Evolutionary conservation across 2,888 invertebrate species (phyloP).

Genomic region (Celastrina argiolus): DNA sequence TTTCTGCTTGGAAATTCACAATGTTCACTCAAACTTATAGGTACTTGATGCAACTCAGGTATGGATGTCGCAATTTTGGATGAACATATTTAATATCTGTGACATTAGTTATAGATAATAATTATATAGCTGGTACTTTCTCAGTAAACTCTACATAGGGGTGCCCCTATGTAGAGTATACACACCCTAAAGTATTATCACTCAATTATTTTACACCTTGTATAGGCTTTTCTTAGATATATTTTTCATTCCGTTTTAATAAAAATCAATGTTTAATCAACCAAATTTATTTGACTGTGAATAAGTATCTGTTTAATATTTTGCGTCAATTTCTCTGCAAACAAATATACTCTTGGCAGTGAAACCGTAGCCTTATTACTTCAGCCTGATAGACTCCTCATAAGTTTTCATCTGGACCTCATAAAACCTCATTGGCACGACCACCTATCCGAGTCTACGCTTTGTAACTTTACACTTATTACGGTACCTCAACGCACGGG

Average conservation of each 20-base stretch:
- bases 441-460: slow-evolving; percentile 40
- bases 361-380: slow-evolving; percentile 38
- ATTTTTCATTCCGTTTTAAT: too few relatives aligned
- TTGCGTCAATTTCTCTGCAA: background rate
- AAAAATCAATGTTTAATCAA: too few relatives aligned
- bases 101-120: too few relatives aligned
- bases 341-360: background rate
- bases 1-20: slow-evolving; percentile 31
- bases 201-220: too few relatives aligned
- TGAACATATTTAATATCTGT: too few relatives aligned
- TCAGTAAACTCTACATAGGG: too few relatives aligned
- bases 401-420: slow-evolving; percentile 48
- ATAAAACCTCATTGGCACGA: slow-evolving; percentile 49
- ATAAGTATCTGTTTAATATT: background rate
- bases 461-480: slow-evolving; percentile 55
- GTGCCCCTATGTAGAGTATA: too few relatives aligned
- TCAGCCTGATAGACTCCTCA: slow-evolving; percentile 38
- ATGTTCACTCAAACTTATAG: background rate
- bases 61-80: background rate
- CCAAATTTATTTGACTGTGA: too few relatives aligned
- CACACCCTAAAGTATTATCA: too few relatives aligned
- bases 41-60: background rate
- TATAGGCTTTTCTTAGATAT: too few relatives aligned
- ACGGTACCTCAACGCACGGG: slow-evolving; percentile 42
- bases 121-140: too few relatives aligned